A percentile compares a stretch with the other conserved stretches of the same genome.
phyloP scores from a whole-genome alignment of 1,140 invertebrate species.

The Nymphalis io region DNA sequence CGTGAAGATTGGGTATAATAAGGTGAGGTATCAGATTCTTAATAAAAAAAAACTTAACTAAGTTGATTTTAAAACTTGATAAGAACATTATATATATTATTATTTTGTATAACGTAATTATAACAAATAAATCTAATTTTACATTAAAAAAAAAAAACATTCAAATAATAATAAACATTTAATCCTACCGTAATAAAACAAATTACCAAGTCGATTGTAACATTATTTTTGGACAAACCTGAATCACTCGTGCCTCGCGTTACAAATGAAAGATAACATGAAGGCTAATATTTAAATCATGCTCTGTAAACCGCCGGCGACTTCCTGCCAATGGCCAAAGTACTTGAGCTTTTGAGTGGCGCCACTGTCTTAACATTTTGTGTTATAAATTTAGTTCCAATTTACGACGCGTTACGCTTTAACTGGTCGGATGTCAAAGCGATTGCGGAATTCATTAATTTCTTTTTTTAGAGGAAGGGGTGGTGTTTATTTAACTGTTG shows the following conservation, averaged over 20 bases:
- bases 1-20: background rate
- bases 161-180: background rate
- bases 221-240: constrained; percentile 30
- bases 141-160: too few species aligned
- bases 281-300: constrained; percentile 64
- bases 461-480: constrained; percentile 60
- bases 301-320: constrained; percentile 49
- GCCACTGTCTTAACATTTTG: constrained; percentile 24
- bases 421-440: constrained; percentile 44
- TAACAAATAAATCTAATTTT: background rate
- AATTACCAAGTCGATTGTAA: constrained; percentile 21
- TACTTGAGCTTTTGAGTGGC: constrained; percentile 44
- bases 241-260: constrained; percentile 55
- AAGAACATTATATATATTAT: background rate
- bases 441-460: constrained; percentile 68
- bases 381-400: constrained; percentile 17
- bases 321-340: constrained; percentile 49
- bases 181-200: background rate
- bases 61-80: background rate
- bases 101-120: too few species aligned
- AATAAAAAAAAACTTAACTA: background rate
- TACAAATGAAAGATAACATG: constrained; percentile 47
- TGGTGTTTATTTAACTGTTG: constrained; percentile 27
- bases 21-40: background rate
- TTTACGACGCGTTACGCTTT: constrained; percentile 37